Evolutionary conservation across 2,113 vertebrate species (phyloP).

Genomic region (Limanda limanda): DNA sequence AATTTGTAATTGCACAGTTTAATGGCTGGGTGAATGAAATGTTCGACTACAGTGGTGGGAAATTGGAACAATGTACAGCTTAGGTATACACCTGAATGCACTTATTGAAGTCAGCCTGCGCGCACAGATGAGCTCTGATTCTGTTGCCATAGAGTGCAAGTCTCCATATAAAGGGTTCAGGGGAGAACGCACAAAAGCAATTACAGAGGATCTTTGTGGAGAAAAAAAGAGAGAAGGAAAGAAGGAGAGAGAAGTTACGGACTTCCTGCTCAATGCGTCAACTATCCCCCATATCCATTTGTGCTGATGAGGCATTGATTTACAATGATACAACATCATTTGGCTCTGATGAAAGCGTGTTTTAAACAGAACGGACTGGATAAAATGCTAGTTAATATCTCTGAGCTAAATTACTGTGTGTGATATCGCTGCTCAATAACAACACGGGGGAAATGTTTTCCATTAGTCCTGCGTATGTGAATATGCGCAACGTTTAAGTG

Average conservation of each 20-base stretch:
- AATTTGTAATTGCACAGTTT: slow-evolving; percentile 43
- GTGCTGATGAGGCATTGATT: slow-evolving; percentile 27
- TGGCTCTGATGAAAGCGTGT: slow-evolving; percentile 13
- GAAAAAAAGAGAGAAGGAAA: slow-evolving; percentile 1
- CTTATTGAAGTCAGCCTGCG: slow-evolving; percentile 7
- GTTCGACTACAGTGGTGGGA: slow-evolving; percentile 33
- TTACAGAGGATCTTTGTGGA: slow-evolving; percentile 19
- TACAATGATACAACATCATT: background rate
- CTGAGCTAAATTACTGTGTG: slow-evolving; percentile 18
- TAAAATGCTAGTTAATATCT: background rate
- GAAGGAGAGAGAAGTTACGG: background rate
- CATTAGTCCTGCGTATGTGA: background rate
- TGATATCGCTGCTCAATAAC: slow-evolving; percentile 10
- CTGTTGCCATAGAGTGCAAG: background rate
- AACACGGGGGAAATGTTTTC: background rate
- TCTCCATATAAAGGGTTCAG: slow-evolving; percentile 1
- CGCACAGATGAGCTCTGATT: slow-evolving; percentile 21
- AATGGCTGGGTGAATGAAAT: slow-evolving; percentile 40
- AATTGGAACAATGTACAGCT: slow-evolving; percentile 41
- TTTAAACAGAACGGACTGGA: slow-evolving; percentile 14
- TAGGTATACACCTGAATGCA: slow-evolving; percentile 28
- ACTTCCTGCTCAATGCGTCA: background rate
- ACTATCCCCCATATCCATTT: slow-evolving; percentile 32
- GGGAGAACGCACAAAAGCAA: slow-evolving; percentile 35
- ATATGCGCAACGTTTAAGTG: background rate